phyloP scores from a whole-genome alignment of 2,888 invertebrate species.

The Cheilosia pagana region DNA sequence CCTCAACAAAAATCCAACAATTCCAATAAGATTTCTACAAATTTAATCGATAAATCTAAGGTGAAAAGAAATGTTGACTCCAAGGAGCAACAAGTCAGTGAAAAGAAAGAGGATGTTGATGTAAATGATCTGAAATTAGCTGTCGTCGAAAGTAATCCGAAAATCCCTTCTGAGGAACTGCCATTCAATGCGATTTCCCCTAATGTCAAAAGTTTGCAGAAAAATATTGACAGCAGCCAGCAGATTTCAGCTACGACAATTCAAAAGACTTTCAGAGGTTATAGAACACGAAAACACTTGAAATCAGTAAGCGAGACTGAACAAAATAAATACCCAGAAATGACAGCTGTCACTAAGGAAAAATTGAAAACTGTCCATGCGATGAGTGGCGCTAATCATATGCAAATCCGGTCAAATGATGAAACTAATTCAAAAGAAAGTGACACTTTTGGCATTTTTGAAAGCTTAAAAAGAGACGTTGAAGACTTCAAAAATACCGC shows the following conservation, averaged over 20 bases:
- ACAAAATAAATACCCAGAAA: no score
- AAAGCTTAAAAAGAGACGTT: constrained; percentile 6
- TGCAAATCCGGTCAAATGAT: background rate
- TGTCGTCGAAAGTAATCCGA: background rate
- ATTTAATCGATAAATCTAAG: background rate
- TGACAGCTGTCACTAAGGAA: no score
- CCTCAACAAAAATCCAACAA: background rate
- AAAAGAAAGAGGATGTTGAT: background rate
- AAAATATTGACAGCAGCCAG: background rate
- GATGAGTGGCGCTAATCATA: background rate
- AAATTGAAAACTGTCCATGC: no score
- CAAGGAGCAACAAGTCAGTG: background rate
- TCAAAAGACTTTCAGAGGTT: constrained; percentile 69
- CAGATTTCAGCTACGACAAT: constrained; percentile 54
- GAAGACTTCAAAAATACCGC: background rate
- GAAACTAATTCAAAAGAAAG: background rate
- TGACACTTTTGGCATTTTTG: background rate
- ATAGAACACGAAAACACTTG: constrained; percentile 39
- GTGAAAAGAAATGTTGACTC: background rate
- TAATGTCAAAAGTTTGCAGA: no score
- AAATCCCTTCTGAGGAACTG: background rate
- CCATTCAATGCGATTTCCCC: background rate
- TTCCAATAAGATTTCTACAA: background rate
- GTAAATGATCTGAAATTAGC: background rate
- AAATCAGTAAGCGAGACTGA: background rate